These are phyloP conservation scores for Actinia tenebrosa DNA, from an alignment of 64 coral and sea anemone species.

Conservation along the genomic window DNA sequence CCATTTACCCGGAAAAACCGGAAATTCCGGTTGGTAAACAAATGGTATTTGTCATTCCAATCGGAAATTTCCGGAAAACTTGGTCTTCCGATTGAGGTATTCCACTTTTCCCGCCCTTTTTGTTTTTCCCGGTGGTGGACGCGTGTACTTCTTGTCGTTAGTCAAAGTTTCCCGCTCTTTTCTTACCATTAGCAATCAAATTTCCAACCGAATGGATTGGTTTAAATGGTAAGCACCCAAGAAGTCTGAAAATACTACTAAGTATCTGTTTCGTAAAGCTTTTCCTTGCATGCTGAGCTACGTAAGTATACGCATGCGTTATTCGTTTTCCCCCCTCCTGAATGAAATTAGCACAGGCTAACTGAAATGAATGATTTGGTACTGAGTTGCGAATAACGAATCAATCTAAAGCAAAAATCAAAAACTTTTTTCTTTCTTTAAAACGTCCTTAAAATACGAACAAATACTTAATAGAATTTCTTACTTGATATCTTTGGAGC, in stretches of 20 bases:
- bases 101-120: no score
- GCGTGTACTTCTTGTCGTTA: no score
- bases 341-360: not conserved
- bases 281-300: not conserved
- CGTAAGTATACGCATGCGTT: not conserved
- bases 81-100: no score
- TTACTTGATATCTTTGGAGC: constrained; percentile 99
- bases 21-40: no score
- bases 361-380: not conserved
- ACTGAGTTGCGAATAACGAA: not conserved
- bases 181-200: no score
- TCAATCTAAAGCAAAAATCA: not conserved
- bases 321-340: not conserved
- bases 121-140: no score
- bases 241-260: constrained; percentile 1
- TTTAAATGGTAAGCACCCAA: no score
- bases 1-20: no score
- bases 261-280: constrained; percentile 13
- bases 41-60: no score
- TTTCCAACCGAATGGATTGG: no score
- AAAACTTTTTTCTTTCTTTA: not conserved
- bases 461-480: constrained; percentile 26
- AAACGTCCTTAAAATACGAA: not conserved
- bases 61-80: no score
- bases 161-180: no score